Evolutionary conservation across 2,797 vertebrate species (phyloP), one percentile per base, ranked within the genome.

Genomic region (Gila robusta): DNA sequence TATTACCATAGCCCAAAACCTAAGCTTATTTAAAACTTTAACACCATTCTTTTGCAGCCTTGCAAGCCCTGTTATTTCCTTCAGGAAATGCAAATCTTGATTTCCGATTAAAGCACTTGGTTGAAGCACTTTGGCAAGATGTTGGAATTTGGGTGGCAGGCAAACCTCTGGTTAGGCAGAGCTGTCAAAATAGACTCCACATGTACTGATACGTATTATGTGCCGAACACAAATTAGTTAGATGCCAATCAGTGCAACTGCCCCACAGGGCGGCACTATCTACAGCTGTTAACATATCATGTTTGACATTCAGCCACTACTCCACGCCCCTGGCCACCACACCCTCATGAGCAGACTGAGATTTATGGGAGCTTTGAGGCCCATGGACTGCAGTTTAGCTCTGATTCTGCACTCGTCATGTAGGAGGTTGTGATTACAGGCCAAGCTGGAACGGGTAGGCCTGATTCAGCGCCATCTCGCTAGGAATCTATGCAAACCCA

Each of bases 221-320:
- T 76, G 64, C 7, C 0, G 28, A 71, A 59, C 87, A 77, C 89
- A 93, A 94, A 94, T 95, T 92, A 94, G 92, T 92, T 91, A 91
- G 92, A 94, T 94, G 94, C 92, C 92, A 94, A 91, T 92, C 92
- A 93, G 92, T 92, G 87, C 88, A 92, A 89, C 85, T 91, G 90
- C 91, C 93, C 92, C 35, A 82, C 88, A 92, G 94, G 90, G 86
- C 88, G 82, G 81, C 87, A 59, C 93, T 90, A 86, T 90, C 93
- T 95, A 93, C 94, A 96, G 94, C 93, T 95, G 94, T 94, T 94
- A 84, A 91, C 89, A 83, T 94, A 95, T 96, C 94, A 93, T 90
- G 92, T 95, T 95, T 94, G 92, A 95, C 92, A 93, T 93, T 90
- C 88, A 91, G 91, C 89, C 89, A 89, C 83, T 93, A 71, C 86